phyloP scores from a whole-genome alignment of 2,113 vertebrate genomes.

The Peromyscus leucopus region DNA sequence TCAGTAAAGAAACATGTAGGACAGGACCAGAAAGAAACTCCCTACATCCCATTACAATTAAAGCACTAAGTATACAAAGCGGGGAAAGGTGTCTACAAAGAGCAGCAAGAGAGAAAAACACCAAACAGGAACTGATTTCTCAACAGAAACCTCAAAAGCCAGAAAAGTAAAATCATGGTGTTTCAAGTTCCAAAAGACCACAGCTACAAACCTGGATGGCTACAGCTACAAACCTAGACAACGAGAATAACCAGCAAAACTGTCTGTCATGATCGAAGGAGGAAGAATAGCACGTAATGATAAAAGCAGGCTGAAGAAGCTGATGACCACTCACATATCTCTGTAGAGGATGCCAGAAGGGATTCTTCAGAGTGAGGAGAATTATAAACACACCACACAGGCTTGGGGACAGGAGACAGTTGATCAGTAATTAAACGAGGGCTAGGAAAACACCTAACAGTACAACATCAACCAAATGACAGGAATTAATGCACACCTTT shows the following conservation, averaged over 20 bases:
- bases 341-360: background rate
- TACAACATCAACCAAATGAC: background rate
- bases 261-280: background rate
- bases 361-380: background rate
- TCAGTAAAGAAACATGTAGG: background rate
- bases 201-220: background rate
- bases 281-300: background rate
- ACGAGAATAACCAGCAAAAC: background rate
- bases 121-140: background rate
- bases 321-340: background rate
- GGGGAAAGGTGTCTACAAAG: too few species aligned
- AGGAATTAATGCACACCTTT: background rate
- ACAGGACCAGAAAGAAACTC: too few species aligned
- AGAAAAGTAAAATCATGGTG: background rate
- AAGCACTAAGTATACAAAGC: background rate
- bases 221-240: background rate
- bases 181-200: background rate
- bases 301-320: background rate
- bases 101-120: background rate
- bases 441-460: background rate
- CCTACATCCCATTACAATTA: background rate
- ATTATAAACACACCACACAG: background rate
- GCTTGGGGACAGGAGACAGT: background rate
- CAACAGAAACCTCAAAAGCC: background rate
- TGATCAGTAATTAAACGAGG: background rate